Percentiles rank a stretch among this genome's conserved stretches.
Conservation (phyloP, 2,113 vertebrate genomes). For the Taurulus bubalis region DNA sequence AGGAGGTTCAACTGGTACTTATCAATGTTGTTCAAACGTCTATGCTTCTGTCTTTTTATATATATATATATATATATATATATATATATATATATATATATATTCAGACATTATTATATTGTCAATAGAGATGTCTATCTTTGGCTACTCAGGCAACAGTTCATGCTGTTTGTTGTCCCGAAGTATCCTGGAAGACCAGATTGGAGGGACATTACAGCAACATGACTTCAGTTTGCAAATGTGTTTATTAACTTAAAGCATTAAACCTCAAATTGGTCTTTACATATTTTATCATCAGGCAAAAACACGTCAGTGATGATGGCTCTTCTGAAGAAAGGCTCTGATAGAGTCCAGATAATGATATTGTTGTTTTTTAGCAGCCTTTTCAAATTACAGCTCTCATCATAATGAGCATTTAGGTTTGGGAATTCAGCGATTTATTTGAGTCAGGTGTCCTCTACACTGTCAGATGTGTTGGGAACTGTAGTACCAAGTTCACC, state of each 20-base stretch:
- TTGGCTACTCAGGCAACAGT: background rate
- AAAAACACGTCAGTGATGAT: too few relatives aligned
- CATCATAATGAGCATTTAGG: background rate
- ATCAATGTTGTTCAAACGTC: background rate
- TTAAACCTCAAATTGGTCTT: background rate
- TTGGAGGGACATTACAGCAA: background rate
- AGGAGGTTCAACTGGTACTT: background rate
- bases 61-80: too few relatives aligned
- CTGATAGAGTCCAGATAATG: background rate
- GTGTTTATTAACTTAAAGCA: background rate
- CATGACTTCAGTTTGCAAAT: constrained; percentile 5
- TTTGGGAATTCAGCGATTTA: background rate
- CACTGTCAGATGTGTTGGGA: too few relatives aligned
- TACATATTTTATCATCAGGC: too few relatives aligned
- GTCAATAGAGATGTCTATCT: background rate
- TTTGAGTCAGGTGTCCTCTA: background rate
- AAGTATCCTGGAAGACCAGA: background rate
- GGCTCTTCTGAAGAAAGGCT: too few relatives aligned
- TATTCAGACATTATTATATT: too few relatives aligned
- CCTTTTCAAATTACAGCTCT: background rate
- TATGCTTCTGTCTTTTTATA: background rate
- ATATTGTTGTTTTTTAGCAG: background rate
- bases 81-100: too few relatives aligned
- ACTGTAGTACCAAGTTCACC: background rate
- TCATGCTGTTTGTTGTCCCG: background rate